Conservation (phyloP, 1,140 invertebrate species). For the Brachionus rubens region DNA sequence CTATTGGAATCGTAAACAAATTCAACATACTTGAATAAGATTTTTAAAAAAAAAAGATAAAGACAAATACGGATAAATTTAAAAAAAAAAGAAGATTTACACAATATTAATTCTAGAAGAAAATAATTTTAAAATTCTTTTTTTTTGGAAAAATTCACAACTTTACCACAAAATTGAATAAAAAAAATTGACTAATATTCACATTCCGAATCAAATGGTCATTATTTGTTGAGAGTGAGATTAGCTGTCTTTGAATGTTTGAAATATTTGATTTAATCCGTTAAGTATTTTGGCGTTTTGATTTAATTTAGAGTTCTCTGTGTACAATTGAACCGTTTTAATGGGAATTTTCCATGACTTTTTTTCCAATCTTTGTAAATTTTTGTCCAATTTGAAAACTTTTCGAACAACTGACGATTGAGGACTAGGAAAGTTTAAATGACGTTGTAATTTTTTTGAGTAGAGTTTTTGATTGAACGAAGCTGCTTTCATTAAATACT, state of each 20-base stretch:
- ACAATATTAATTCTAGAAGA: no score
- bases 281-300: not conserved
- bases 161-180: no score
- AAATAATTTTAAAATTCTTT: not conserved
- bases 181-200: no score
- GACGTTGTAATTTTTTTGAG: constrained; percentile 3
- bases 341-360: constrained; percentile 45
- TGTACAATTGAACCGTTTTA: constrained; percentile 8
- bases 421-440: not conserved
- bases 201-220: not conserved
- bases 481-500: not conserved
- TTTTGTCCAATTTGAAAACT: constrained; percentile 32
- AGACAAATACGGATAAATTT: constrained; percentile 4
- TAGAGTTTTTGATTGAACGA: constrained; percentile 12
- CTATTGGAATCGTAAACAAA: not conserved
- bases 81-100: not conserved
- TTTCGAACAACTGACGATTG: not conserved
- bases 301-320: not conserved
- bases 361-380: constrained; percentile 40
- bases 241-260: constrained; percentile 31
- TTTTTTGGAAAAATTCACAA: constrained; percentile 18
- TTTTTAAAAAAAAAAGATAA: not conserved
- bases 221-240: not conserved
- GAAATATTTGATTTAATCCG: constrained; percentile 10
- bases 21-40: constrained; percentile 31